Evolutionary conservation across 2,888 invertebrate species (phyloP).

Genomic region (Microplitis manilae): DNA sequence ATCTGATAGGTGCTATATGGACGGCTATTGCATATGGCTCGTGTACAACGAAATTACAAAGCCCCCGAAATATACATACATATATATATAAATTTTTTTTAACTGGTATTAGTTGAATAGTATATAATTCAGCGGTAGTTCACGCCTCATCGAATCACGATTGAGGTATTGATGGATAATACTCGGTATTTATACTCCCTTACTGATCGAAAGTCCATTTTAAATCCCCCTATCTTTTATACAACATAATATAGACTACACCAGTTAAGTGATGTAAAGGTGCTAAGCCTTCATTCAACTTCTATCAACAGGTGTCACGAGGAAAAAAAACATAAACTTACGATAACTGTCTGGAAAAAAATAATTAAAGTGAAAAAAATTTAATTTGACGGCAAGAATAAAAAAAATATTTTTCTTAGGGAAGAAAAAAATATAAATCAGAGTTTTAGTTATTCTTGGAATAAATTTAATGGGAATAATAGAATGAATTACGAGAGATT

Average conservation of each 20-base stretch:
- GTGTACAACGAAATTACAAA: background rate
- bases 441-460: background rate
- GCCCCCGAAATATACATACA: conserved; percentile 27
- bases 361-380: background rate
- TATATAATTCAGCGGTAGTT: conserved; percentile 31
- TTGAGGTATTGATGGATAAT: background rate
- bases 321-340: background rate
- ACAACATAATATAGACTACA: background rate
- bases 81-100: background rate
- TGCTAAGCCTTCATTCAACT: conserved; percentile 11
- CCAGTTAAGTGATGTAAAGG: conserved; percentile 1
- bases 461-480: conserved; percentile 1
- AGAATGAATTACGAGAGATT: conserved; percentile 22
- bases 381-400: no score
- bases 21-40: conserved; percentile 12
- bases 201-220: background rate
- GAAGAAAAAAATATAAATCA: background rate
- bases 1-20: background rate
- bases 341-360: background rate
- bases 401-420: no score
- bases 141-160: conserved; percentile 37
- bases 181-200: conserved; percentile 5
- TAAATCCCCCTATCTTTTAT: conserved; percentile 1
- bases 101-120: conserved; percentile 13
- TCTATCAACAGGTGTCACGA: background rate